Conservation (phyloP, 2,888 invertebrate species). For the Eilema caniola region DNA sequence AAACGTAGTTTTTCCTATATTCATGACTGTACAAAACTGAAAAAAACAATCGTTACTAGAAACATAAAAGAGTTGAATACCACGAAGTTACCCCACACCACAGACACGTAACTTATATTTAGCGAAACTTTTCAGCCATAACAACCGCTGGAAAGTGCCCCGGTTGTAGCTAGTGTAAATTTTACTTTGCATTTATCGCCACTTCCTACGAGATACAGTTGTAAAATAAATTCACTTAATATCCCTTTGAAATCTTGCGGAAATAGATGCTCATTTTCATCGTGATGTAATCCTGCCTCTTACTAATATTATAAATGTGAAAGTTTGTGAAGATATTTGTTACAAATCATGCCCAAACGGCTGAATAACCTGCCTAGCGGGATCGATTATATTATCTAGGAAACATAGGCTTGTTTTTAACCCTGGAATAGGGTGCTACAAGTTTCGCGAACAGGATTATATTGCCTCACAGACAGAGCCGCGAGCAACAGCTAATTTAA, state of each 20-base stretch:
- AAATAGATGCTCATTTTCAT: neutral
- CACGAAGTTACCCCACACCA: constrained; percentile 51
- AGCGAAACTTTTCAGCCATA: constrained; percentile 71
- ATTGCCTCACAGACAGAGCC: neutral
- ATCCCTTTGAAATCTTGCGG: neutral
- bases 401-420: neutral
- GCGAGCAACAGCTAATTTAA: neutral
- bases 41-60: constrained; percentile 12
- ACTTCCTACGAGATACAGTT: constrained; percentile 37
- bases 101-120: constrained; percentile 60
- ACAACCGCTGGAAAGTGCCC: constrained; percentile 59
- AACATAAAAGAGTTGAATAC: constrained; percentile 49
- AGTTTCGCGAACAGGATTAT: neutral
- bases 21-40: too few species aligned
- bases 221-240: constrained; percentile 20
- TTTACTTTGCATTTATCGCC: constrained; percentile 45
- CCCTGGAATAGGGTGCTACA: neutral
- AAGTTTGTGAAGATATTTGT: neutral
- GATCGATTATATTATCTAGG: neutral
- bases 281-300: neutral
- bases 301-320: neutral
- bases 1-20: too few species aligned
- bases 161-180: constrained; percentile 50
- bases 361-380: neutral
- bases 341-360: neutral